These are phyloP conservation scores for Gephyroberyx darwinii DNA, from an alignment of 2,797 vertebrate species.

Conservation along the genomic window DNA sequence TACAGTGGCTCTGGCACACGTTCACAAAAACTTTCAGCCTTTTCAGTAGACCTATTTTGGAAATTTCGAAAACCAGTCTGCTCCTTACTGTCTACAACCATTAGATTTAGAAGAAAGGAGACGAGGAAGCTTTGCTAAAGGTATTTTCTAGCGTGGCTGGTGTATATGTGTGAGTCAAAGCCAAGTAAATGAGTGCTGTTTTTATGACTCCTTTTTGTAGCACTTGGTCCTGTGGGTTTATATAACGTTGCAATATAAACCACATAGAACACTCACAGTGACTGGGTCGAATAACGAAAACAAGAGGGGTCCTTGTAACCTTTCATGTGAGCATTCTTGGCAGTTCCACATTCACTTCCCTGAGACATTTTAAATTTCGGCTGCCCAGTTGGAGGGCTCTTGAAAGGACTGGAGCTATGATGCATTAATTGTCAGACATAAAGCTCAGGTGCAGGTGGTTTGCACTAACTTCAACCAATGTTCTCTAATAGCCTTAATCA, in stretches of 20 bases:
- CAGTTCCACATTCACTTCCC: conserved; percentile 57
- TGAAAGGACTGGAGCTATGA: conserved; percentile 53
- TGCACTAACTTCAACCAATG: conserved; percentile 13
- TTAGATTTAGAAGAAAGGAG: conserved; percentile 55
- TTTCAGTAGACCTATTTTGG: conserved; percentile 61
- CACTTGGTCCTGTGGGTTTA: conserved; percentile 62
- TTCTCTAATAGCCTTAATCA: conserved; percentile 29
- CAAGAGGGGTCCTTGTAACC: conserved; percentile 65
- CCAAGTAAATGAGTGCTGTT: conserved; percentile 65
- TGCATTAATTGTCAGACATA: conserved; percentile 53
- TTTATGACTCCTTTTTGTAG: conserved; percentile 63
- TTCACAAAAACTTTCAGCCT: conserved; percentile 38
- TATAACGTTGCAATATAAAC: conserved; percentile 61
- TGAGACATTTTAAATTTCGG: conserved; percentile 58
- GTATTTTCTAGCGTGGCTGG: conserved; percentile 59
- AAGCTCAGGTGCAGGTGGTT: conserved; percentile 38
- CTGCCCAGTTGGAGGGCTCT: conserved; percentile 53
- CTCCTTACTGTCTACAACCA: conserved; percentile 55
- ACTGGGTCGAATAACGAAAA: conserved; percentile 65
- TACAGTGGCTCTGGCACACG: conserved; percentile 26
- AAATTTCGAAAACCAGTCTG: conserved; percentile 61
- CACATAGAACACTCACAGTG: conserved; percentile 64
- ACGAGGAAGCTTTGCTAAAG: conserved; percentile 42
- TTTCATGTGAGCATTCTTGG: conserved; percentile 73
- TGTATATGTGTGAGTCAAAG: conserved; percentile 62